Conservation (phyloP, 2,888 invertebrate genomes). For the Brachypalpus laphriformis region DNA sequence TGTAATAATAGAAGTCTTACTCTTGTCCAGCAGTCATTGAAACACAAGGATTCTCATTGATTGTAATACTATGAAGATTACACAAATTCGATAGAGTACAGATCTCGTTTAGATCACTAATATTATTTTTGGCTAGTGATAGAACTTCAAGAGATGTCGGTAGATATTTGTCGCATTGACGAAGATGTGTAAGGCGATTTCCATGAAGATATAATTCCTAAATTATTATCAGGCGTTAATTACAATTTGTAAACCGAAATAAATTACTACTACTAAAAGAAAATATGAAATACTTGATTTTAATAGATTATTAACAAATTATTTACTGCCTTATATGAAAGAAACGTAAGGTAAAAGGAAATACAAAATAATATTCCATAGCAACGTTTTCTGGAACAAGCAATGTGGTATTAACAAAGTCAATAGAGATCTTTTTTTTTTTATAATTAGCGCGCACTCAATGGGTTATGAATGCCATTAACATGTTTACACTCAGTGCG, state of each 20-base stretch:
- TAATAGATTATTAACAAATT: too few species aligned
- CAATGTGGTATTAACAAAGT: too few species aligned
- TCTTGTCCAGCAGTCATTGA: slow-evolving; percentile 89
- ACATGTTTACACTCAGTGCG: too few species aligned
- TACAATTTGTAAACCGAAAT: not conserved
- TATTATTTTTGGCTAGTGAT: slow-evolving; percentile 91
- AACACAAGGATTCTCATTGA: slow-evolving; percentile 94
- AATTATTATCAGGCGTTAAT: slow-evolving; percentile 14
- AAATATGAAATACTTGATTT: too few species aligned
- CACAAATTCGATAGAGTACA: slow-evolving; percentile 90
- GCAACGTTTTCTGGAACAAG: too few species aligned
- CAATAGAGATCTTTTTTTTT: too few species aligned
- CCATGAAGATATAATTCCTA: slow-evolving; percentile 93
- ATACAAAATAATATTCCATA: too few species aligned
- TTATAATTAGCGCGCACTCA: too few species aligned
- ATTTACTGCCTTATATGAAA: too few species aligned
- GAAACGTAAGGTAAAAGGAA: too few species aligned
- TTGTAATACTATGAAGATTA: slow-evolving; percentile 91
- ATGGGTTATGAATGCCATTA: too few species aligned
- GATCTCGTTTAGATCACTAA: slow-evolving; percentile 93
- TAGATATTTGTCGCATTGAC: slow-evolving; percentile 92
- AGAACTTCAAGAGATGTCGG: slow-evolving; percentile 89
- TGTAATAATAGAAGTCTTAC: slow-evolving; percentile 83
- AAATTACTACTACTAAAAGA: not conserved
- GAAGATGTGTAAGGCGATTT: slow-evolving; percentile 92